phyloP scores from a whole-genome alignment of 2,888 invertebrate species.

The Trachelus iudaicus region DNA sequence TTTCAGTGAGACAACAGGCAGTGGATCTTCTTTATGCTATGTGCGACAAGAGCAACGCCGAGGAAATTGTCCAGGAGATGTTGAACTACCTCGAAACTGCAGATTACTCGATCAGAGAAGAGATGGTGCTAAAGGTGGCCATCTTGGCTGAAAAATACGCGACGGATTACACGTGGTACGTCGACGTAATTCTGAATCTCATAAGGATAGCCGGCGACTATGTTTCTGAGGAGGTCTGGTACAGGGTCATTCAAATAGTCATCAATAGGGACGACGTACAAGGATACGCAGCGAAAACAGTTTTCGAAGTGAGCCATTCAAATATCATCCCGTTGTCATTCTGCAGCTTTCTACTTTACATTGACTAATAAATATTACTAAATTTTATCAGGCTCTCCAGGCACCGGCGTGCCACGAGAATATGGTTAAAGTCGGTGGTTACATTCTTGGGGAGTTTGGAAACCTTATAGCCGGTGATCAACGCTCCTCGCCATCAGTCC shows the following conservation, averaged over 20 bases:
- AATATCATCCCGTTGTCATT: not conserved
- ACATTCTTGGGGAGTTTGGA: slow-evolving; percentile 98
- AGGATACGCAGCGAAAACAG: slow-evolving; percentile 99
- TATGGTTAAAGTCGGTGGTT: slow-evolving; percentile 99
- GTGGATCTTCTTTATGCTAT: slow-evolving; percentile 99
- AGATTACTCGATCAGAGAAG: slow-evolving; percentile 99
- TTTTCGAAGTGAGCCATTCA: slow-evolving; percentile 81
- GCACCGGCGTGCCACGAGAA: slow-evolving; percentile 99
- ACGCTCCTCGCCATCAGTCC: slow-evolving; percentile 95
- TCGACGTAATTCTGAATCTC: slow-evolving; percentile 97
- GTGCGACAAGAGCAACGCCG: slow-evolving; percentile 99
- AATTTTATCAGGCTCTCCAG: slow-evolving; percentile 80
- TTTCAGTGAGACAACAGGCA: slow-evolving; percentile 96
- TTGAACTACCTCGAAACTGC: slow-evolving; percentile 98
- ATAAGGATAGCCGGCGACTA: slow-evolving; percentile 99
- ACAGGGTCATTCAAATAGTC: slow-evolving; percentile 98
- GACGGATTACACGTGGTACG: slow-evolving; percentile 99
- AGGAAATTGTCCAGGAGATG: slow-evolving; percentile 99
- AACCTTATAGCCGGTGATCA: slow-evolving; percentile 99
- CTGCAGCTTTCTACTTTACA: slow-evolving; percentile 11
- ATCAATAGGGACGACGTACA: slow-evolving; percentile 99
- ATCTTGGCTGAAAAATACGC: slow-evolving; percentile 99
- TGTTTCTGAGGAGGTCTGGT: slow-evolving; percentile 99
- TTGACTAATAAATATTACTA: not conserved
- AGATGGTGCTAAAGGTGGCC: slow-evolving; percentile 99